A percentile compares a stretch with the other conserved stretches of the same genome.
phyloP scores from a whole-genome alignment of 1,140 invertebrate genomes.

The Muscidifurax raptorellus region DNA sequence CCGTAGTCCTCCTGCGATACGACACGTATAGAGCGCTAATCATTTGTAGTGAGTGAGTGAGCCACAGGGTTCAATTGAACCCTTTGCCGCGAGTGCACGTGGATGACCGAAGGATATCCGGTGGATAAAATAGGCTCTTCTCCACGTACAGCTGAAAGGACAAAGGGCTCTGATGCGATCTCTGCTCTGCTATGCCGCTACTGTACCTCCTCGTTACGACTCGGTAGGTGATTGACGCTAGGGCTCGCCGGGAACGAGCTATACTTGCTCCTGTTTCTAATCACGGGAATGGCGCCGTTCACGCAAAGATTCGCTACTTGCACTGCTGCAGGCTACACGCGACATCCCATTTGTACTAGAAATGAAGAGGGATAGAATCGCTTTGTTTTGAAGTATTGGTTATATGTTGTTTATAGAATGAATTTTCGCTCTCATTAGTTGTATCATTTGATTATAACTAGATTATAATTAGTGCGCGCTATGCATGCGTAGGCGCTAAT shows the following conservation, averaged over 20 bases:
- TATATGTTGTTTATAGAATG: no score
- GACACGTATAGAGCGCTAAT: neutral
- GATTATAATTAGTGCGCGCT: no score
- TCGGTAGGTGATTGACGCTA: slow-evolving; percentile 16
- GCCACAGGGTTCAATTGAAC: neutral
- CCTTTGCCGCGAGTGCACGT: neutral
- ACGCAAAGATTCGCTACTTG: neutral
- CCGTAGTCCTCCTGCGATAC: neutral
- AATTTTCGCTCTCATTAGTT: no score
- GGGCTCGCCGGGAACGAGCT: neutral
- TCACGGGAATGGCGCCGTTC: slow-evolving; percentile 23
- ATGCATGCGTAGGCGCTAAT: no score
- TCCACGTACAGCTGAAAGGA: neutral
- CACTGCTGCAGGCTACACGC: neutral
- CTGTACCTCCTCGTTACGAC: neutral
- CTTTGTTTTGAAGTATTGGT: no score
- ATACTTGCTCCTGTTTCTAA: slow-evolving; percentile 13
- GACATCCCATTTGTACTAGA: neutral
- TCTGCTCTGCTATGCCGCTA: neutral
- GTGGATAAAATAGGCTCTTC: neutral
- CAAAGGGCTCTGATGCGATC: neutral
- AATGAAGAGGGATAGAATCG: no score
- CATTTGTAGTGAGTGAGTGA: neutral
- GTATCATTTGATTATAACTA: no score
- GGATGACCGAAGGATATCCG: neutral